phyloP scores from a whole-genome alignment of 2,888 invertebrate species.

The Ectobius pallidus region DNA sequence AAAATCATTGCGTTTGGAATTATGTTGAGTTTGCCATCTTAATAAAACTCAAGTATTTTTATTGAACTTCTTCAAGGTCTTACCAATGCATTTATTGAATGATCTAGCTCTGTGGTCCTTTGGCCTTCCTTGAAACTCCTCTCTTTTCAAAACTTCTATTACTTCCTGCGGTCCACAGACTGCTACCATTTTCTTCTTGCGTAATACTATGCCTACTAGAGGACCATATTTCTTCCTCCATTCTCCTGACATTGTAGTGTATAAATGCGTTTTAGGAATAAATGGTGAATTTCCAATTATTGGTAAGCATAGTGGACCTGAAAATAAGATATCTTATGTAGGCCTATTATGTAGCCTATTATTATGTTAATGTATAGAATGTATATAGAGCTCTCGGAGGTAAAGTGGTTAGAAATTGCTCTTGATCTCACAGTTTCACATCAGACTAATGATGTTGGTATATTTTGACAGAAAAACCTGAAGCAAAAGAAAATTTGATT shows the following conservation, averaged over 20 bases:
- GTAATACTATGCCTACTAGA: constrained; percentile 42
- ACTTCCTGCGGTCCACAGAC: constrained; percentile 41
- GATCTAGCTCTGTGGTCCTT: constrained; percentile 22
- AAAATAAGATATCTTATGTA: no score
- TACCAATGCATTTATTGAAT: constrained; percentile 34
- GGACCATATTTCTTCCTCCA: constrained; percentile 42
- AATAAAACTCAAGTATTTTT: background rate
- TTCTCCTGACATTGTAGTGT: constrained; percentile 38
- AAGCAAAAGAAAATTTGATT: no score
- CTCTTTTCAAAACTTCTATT: constrained; percentile 42
- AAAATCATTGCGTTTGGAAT: no score
- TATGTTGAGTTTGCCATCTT: background rate
- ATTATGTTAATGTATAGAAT: no score
- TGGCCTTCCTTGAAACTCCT: constrained; percentile 44
- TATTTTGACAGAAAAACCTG: no score
- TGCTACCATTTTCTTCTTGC: constrained; percentile 29
- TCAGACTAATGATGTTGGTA: no score
- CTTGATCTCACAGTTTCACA: no score
- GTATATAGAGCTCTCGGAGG: no score
- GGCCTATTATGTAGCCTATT: no score
- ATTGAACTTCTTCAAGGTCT: background rate
- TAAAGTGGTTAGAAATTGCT: no score
- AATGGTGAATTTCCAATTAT: constrained; percentile 43
- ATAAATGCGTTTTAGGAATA: constrained; percentile 37
- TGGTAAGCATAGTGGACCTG: constrained; percentile 46